Percentiles rank a stretch among this genome's conserved stretches.
phyloP scores from a whole-genome alignment of 2,113 vertebrate species.

The Hystrix brachyura region DNA sequence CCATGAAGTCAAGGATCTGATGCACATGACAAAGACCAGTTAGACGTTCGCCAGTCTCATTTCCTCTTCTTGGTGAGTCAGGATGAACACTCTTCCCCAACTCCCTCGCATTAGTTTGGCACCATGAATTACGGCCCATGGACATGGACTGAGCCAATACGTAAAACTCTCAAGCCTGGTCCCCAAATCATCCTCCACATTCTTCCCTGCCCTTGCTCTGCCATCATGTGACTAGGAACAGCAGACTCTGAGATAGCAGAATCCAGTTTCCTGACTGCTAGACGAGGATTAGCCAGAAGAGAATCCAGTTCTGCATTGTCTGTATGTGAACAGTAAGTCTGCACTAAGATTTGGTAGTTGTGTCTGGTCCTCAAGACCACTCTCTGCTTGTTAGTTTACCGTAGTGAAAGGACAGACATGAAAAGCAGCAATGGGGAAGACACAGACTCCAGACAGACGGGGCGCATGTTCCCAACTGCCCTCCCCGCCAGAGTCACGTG shows the following conservation, averaged over 20 bases:
- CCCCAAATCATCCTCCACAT: neutral
- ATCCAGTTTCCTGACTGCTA: neutral
- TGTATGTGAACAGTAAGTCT: neutral
- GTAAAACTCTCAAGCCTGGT: neutral
- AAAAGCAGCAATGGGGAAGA: neutral
- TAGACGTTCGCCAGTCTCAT: neutral
- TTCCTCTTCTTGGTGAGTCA: neutral
- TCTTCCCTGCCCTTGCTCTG: neutral
- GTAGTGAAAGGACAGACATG: neutral
- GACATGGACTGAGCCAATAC: neutral
- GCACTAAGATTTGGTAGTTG: neutral
- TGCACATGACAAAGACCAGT: neutral
- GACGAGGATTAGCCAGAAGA: neutral
- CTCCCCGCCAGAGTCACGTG: neutral
- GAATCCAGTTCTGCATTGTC: neutral
- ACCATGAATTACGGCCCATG: neutral
- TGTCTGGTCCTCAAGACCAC: neutral
- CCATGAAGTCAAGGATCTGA: neutral
- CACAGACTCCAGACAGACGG: neutral
- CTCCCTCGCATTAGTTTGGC: neutral
- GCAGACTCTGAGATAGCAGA: neutral
- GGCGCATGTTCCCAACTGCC: neutral
- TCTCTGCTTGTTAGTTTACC: neutral
- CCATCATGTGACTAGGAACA: neutral
- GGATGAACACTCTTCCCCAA: neutral